Evolutionary conservation across 2,888 invertebrate species (phyloP).

Genomic region (Agrochola lychnidis): DNA sequence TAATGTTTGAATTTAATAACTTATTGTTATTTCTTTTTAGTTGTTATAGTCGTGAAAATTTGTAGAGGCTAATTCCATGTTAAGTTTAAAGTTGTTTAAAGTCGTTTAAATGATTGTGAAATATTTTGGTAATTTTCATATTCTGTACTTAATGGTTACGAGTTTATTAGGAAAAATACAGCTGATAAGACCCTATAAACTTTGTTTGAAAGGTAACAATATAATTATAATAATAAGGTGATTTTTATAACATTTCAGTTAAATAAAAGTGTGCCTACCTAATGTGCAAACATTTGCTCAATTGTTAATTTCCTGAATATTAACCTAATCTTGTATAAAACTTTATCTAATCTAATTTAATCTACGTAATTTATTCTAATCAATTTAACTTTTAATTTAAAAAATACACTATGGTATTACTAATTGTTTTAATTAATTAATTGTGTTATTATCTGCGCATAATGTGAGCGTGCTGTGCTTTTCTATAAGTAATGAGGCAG

Average conservation of each 20-base stretch:
- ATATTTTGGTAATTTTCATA: background rate
- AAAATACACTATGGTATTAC: too few species aligned
- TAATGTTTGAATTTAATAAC: conserved; percentile 22
- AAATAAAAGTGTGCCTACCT: background rate
- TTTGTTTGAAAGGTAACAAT: background rate
- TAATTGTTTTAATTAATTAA: too few species aligned
- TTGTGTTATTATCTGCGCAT: background rate
- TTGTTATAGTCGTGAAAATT: too few species aligned
- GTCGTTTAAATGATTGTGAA: background rate
- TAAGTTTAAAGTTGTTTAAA: too few species aligned
- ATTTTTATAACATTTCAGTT: background rate
- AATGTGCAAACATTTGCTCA: too few species aligned
- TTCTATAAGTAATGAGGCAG: too few species aligned
- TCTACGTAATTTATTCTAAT: too few species aligned
- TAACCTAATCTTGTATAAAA: too few species aligned
- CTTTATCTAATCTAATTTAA: too few species aligned
- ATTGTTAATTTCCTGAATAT: too few species aligned
- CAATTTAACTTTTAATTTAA: too few species aligned
- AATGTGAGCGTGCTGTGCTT: too few species aligned
- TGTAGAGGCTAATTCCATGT: background rate
- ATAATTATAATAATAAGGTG: background rate
- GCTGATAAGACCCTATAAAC: background rate
- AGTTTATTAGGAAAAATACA: background rate
- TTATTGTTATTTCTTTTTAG: background rate
- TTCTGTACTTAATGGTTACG: background rate